Conservation (phyloP, 2,888 invertebrate species). For the Folsomia manolachei region DNA sequence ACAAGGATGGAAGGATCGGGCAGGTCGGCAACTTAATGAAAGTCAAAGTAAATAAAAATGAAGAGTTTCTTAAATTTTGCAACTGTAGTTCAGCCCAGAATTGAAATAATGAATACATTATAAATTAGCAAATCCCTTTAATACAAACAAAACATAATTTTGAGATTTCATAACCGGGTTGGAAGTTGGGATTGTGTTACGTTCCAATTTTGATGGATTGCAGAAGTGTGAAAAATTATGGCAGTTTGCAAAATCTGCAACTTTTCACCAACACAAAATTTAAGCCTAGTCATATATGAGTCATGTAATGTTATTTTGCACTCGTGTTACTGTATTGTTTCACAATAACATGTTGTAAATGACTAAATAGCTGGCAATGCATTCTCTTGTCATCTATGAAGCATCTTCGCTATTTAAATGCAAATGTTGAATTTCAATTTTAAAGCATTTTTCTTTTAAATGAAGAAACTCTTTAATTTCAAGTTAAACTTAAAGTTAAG, state of each 20-base stretch:
- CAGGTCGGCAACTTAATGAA: too few relatives aligned
- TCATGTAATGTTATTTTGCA: neutral
- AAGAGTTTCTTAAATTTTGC: too few relatives aligned
- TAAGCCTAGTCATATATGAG: neutral
- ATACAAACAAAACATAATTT: too few relatives aligned
- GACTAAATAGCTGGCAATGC: neutral
- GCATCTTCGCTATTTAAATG: too few relatives aligned
- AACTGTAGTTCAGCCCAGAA: neutral
- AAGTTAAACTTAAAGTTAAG: neutral
- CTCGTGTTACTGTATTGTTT: too few relatives aligned
- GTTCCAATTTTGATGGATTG: too few relatives aligned
- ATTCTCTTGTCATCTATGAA: too few relatives aligned
- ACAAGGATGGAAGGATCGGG: too few relatives aligned
- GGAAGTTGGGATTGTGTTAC: too few relatives aligned
- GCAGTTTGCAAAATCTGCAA: neutral
- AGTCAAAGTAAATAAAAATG: too few relatives aligned
- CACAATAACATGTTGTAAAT: neutral
- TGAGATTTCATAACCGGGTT: too few relatives aligned
- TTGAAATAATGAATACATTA: neutral
- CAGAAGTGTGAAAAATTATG: too few relatives aligned
- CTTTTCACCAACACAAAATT: neutral
- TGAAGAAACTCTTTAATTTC: neutral
- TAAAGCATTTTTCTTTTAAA: neutral
- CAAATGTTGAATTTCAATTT: neutral
- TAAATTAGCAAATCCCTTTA: neutral